These are phyloP conservation scores for Pachyrhynchus sulphureomaculatus DNA, from an alignment of 1,140 invertebrate species.

Conservation along the genomic window DNA sequence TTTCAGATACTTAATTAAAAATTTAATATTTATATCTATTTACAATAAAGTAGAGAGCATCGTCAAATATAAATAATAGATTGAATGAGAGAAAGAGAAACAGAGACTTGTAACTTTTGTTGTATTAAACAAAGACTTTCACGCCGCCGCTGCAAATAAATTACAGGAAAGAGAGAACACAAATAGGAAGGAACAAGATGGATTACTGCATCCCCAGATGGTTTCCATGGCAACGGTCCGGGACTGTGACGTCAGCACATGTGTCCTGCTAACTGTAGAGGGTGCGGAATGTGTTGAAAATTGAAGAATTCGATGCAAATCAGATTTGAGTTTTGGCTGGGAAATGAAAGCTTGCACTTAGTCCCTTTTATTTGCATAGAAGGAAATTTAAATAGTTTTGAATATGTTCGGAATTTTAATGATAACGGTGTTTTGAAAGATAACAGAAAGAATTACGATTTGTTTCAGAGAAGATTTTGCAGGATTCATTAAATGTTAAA, in stretches of 20 bases:
- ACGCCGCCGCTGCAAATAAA: constrained; percentile 36
- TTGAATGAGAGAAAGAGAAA: constrained; percentile 30
- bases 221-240: constrained; percentile 45
- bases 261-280: constrained; percentile 33
- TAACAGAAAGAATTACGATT: too few relatives aligned
- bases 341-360: constrained; percentile 7
- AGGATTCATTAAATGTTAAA: too few relatives aligned
- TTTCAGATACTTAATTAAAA: too few relatives aligned
- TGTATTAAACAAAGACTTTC: constrained; percentile 19
- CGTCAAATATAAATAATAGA: constrained; percentile 39
- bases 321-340: constrained; percentile 22
- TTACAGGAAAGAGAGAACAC: constrained; percentile 43
- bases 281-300: constrained; percentile 26
- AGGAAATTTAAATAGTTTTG: too few relatives aligned
- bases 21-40: constrained; percentile 19
- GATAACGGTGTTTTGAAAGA: too few relatives aligned
- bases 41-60: constrained; percentile 32
- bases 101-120: constrained; percentile 8
- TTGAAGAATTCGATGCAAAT: constrained; percentile 30
- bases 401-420: too few relatives aligned
- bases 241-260: constrained; percentile 42
- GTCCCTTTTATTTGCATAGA: background rate
- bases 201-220: constrained; percentile 47
- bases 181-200: constrained; percentile 44
- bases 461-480: too few relatives aligned